Evolutionary conservation across 1,140 invertebrate species (phyloP).

Genomic region (Drosophila arizonae): DNA sequence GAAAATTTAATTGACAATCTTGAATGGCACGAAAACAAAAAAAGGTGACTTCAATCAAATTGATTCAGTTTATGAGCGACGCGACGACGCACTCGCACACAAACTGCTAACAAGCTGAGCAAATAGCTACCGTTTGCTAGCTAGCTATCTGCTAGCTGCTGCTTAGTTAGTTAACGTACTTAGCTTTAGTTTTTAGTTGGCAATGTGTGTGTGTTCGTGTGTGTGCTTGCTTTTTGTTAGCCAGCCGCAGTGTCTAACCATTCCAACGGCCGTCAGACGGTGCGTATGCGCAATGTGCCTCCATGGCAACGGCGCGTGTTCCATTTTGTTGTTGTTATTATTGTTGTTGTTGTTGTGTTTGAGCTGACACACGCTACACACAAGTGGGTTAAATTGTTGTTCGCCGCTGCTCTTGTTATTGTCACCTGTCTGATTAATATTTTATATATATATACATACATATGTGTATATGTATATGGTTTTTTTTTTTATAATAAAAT

Average conservation of each 20-base stretch:
- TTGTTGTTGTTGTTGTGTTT: slow-evolving; percentile 24
- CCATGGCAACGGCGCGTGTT: slow-evolving; percentile 56
- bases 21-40: background rate
- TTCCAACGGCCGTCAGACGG: slow-evolving; percentile 53
- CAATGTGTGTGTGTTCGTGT: slow-evolving; percentile 3
- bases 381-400: slow-evolving; percentile 39
- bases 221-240: background rate
- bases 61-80: slow-evolving; percentile 44
- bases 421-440: slow-evolving; percentile 76
- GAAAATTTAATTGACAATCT: background rate
- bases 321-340: slow-evolving; percentile 30
- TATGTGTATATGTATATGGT: background rate
- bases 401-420: slow-evolving; percentile 66
- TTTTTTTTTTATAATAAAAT: slow-evolving; percentile 31
- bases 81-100: background rate
- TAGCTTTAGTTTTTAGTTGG: slow-evolving; percentile 40
- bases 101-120: slow-evolving; percentile 65
- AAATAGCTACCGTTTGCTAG: slow-evolving; percentile 59
- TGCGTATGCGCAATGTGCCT: slow-evolving; percentile 69
- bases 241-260: slow-evolving; percentile 8
- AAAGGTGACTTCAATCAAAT: slow-evolving; percentile 59
- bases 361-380: slow-evolving; percentile 55
- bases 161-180: slow-evolving; percentile 56
- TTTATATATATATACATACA: slow-evolving; percentile 33
- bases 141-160: slow-evolving; percentile 42